Evolutionary conservation across 1,140 invertebrate genomes (phyloP), one percentile per base, ranked within the genome.

Genomic region (Tenebrio molitor): DNA sequence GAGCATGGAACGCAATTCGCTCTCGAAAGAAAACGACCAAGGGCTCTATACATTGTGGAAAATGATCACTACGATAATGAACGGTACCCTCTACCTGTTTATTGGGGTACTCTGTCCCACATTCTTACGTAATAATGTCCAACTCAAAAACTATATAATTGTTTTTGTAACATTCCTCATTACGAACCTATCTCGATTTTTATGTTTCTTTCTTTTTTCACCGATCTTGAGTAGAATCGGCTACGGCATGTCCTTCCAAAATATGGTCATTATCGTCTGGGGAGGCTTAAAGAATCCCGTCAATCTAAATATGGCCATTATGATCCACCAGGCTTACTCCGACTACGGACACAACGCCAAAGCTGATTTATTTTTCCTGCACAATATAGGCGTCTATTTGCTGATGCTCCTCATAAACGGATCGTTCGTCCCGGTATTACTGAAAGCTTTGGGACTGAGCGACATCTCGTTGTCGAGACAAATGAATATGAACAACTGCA

Each of bases 401-500:
- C 65, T 85, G 0, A 84, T 83, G 0, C 71, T 84, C 0, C 17
- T 84, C 0, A 80, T 85, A 6, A 85, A 85, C 39, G 84, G 82
- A 0, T 84, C 83, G 0, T 82, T 80, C 0, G 82, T 84, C 79
- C 72, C 72, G 3, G 80, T 79, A 44, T 72, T 85, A 0, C 77
- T 85, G 4, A 84, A 83, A 39, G 77, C 84, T 12, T 74, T 85
- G 1, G 83, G 84, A 0, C 39, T 85, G 3, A 76, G 82, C 0
- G 83, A 85, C 58, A 82, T 85, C 69, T 85, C 84, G 0, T 63
- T 83, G 1, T 82, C 84, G 0, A 84, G 84, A 74, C 84, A 85
- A 33, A 82, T 83, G 0, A 84, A 84, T 33, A 85, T 85, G 84
- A 84, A 83, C 0, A 84, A 84, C 44, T 84, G 84, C 39, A 82